Conservation (phyloP, 2,113 vertebrate species). For the Etheostoma spectabile region DNA sequence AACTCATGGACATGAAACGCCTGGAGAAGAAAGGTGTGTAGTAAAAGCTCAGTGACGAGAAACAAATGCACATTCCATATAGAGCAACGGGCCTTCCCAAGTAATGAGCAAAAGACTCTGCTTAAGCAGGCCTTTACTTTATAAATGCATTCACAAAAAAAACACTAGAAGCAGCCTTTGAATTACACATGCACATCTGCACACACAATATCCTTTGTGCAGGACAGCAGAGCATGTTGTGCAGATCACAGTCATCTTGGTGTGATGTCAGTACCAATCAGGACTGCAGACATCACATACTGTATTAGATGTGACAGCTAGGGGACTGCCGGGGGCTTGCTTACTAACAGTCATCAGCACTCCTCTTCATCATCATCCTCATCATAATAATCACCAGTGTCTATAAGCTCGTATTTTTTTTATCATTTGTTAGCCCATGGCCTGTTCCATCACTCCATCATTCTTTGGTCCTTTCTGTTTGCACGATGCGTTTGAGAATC, state of each 20-base stretch:
- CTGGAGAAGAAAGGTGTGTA: constrained; percentile 96
- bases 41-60: neutral
- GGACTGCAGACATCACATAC: constrained; percentile 75
- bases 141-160: constrained; percentile 43
- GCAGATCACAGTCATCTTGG: constrained; percentile 81
- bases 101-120: constrained; percentile 34
- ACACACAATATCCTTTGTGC: constrained; percentile 76
- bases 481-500: constrained; percentile 34
- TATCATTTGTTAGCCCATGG: constrained; percentile 58
- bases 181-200: constrained; percentile 67
- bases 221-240: constrained; percentile 81
- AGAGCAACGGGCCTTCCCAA: constrained; percentile 9
- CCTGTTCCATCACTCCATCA: constrained; percentile 45
- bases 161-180: constrained; percentile 41
- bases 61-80: neutral
- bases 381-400: constrained; percentile 77
- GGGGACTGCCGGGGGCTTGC: constrained; percentile 78
- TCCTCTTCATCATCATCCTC: constrained; percentile 78
- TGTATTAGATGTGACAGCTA: constrained; percentile 81
- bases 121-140: constrained; percentile 37
- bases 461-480: constrained; percentile 34
- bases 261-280: constrained; percentile 82
- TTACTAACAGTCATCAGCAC: constrained; percentile 83
- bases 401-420: constrained; percentile 73
- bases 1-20: constrained; percentile 97